Conservation (phyloP, 2,797 vertebrate species). For the Falco cherrug region DNA sequence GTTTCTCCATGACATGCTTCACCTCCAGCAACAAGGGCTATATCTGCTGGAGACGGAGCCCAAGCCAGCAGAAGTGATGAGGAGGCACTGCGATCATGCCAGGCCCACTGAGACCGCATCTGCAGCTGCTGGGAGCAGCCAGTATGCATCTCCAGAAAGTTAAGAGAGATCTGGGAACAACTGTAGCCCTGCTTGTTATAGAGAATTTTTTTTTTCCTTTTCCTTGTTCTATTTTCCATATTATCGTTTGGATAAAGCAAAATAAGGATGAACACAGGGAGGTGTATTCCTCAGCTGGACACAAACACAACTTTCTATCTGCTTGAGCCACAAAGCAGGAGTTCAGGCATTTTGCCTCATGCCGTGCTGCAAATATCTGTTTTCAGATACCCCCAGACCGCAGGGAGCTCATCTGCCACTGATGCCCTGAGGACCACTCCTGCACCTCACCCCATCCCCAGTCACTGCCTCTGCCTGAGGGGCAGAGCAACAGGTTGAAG, state of each 20-base stretch:
- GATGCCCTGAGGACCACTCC: neutral
- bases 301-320: neutral
- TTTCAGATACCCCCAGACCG: neutral
- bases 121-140: neutral
- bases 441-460: neutral
- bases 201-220: neutral
- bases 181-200: neutral
- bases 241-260: neutral
- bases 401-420: neutral
- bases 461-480: neutral
- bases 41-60: neutral
- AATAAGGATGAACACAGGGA: neutral
- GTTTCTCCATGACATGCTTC: neutral
- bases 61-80: neutral
- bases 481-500: too few species aligned
- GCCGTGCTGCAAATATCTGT: accelerated
- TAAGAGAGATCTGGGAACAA: neutral
- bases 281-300: neutral
- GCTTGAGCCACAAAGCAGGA: neutral
- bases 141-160: neutral
- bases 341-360: neutral
- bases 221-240: neutral
- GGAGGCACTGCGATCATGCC: neutral
- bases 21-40: neutral
- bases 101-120: neutral